A percentile compares a stretch with the other conserved stretches of the same genome.
These are phyloP conservation scores for Harpegnathos saltator DNA, from an alignment of 1,140 invertebrate genomes.

Conservation along the genomic window DNA sequence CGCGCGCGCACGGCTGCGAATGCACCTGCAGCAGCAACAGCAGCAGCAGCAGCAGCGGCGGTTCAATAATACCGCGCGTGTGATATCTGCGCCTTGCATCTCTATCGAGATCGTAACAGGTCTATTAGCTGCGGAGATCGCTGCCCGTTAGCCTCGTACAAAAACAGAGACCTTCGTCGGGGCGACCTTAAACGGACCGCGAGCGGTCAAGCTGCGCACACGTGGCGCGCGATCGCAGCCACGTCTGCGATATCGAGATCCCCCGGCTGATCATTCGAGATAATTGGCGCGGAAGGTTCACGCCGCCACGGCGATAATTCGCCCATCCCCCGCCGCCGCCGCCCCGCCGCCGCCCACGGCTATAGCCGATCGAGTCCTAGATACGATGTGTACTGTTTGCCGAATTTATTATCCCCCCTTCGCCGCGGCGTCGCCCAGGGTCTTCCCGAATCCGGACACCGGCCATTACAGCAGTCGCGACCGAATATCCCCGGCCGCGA, in stretches of 20 bases:
- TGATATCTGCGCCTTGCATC: background rate
- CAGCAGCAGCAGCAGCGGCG: too few species aligned
- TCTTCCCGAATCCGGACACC: background rate
- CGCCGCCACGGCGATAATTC: background rate
- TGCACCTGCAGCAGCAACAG: conserved; percentile 12
- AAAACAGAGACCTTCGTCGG: background rate
- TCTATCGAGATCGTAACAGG: conserved; percentile 12
- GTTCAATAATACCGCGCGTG: too few species aligned
- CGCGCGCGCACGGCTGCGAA: too few species aligned
- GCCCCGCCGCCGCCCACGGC: background rate
- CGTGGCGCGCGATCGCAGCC: background rate
- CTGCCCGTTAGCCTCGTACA: background rate
- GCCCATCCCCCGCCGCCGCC: background rate
- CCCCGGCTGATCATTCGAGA: background rate
- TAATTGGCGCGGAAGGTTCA: background rate
- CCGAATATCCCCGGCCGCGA: background rate
- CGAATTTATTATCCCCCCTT: conserved; percentile 31
- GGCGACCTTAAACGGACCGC: too few species aligned
- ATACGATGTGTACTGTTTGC: conserved; percentile 32
- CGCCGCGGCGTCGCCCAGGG: background rate
- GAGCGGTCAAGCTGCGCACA: background rate
- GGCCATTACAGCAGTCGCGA: background rate
- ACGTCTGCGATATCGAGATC: background rate
- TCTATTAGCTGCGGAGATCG: conserved; percentile 18
- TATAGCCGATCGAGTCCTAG: conserved; percentile 29